Base-by-base conservation (phyloP, 2,797 vertebrate genomes). In the Lutra lutra region DNA sequence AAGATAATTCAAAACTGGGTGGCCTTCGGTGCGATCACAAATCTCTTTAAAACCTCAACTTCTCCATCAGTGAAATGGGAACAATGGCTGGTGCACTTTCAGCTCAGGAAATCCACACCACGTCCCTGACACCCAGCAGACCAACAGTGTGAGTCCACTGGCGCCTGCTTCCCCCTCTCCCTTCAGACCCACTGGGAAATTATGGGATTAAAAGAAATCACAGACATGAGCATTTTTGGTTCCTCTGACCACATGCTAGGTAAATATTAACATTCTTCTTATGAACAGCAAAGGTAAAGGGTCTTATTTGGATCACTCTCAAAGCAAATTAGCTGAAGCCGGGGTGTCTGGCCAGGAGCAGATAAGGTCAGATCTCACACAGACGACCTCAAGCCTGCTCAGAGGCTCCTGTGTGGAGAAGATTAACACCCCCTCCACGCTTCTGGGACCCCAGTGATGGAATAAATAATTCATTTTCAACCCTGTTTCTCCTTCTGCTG, bases 381-480 rank as follows among this genome's bases (percentile, higher is more conserved):
- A 51, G 79, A 43, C 18, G 35, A 32, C 25, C 82, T 89, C 92
- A 56, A 97, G 38, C 72, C 75, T 0, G 43, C 82, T 91, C 35
- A n/a, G 29, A 77, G 23, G 1, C 35, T 92, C 29, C 77, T 54
- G 12, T 58, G 96, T 25, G 70, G 80, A 98, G 80, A 91, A 96
- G 95, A 94, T 97, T 93, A 96, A 60, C 2, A 0, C 66, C 93
- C 62, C 87, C 85, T 86, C 68, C 91, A 75, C 11, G 72, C 83
- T 80, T 32, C 85, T 17, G n/a, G 68, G 80, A 75, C 64, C 86
- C 62, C 48, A 32, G 85, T 90, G 29, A 94, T 48, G 78, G 83
- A 96, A 93, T 96, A 97, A 94, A 97, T 95, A 95, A 97, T 95
- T 97, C 97, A 95, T 95, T 68, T 86, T 83, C 77, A 87, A n/a